Evolutionary conservation across 2,888 invertebrate species (phyloP).

Genomic region (Monopis laevigella): DNA sequence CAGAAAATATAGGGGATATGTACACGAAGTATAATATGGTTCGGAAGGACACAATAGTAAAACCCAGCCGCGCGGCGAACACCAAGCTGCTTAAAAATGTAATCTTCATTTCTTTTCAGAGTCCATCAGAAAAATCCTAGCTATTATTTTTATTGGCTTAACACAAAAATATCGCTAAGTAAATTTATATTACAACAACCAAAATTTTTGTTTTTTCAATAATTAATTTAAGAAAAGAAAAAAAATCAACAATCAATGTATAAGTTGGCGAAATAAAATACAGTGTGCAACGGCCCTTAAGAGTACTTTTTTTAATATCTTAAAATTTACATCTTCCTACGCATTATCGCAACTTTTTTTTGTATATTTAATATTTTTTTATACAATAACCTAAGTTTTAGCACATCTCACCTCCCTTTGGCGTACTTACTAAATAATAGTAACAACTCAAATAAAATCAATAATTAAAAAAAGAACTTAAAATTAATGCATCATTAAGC

Average conservation of each 20-base stretch:
- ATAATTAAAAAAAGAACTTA: conserved; percentile 52
- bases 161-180: background rate
- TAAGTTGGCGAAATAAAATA: background rate
- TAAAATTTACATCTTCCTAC: conserved; percentile 10
- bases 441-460: conserved; percentile 34
- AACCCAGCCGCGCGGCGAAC: background rate
- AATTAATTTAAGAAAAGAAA: background rate
- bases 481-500: conserved; percentile 33
- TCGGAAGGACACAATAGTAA: too few relatives aligned
- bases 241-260: background rate
- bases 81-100: conserved; percentile 2
- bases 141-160: background rate
- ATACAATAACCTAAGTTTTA: conserved; percentile 43
- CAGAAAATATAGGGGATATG: too few relatives aligned
- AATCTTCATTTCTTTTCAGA: background rate
- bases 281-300: background rate
- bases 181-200: conserved; percentile 1
- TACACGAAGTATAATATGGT: too few relatives aligned
- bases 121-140: conserved; percentile 1
- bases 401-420: conserved; percentile 50
- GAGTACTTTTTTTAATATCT: conserved; percentile 12
- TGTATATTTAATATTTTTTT: conserved; percentile 41
- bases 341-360: conserved; percentile 42
- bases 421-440: conserved; percentile 53
- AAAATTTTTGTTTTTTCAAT: background rate